Evolutionary conservation across 2,888 invertebrate genomes (phyloP).

Genomic region (Achlya flavicornis): DNA sequence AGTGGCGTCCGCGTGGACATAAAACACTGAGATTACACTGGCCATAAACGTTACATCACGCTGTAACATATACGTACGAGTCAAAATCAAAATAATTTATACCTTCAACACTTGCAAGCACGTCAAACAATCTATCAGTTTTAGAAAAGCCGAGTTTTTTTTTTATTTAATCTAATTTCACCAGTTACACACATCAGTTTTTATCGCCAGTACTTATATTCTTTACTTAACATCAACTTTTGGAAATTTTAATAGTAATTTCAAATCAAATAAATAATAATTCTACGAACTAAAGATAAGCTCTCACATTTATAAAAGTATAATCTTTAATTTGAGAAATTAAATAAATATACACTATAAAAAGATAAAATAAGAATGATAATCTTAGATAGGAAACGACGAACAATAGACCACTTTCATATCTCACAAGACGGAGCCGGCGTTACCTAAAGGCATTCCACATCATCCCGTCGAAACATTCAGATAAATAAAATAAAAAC

Average conservation of each 20-base stretch:
- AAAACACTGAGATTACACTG: constrained; percentile 71
- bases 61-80: constrained; percentile 45
- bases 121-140: constrained; percentile 16
- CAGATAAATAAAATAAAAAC: constrained; percentile 51
- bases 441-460: constrained; percentile 58
- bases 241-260: no score
- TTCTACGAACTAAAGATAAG: neutral
- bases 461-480: constrained; percentile 47
- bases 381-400: constrained; percentile 63
- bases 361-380: constrained; percentile 46
- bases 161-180: no score
- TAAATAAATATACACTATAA: neutral
- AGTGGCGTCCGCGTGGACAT: constrained; percentile 62
- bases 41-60: constrained; percentile 68
- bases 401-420: constrained; percentile 65
- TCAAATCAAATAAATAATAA: no score
- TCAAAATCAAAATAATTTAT: constrained; percentile 53
- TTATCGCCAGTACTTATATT: neutral
- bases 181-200: neutral
- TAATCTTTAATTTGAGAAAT: neutral
- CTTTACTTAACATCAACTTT: no score
- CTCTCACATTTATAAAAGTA: neutral
- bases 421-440: constrained; percentile 48
- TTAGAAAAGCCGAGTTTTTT: constrained; percentile 37
- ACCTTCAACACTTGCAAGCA: constrained; percentile 3